A percentile compares a stretch with the other conserved stretches of the same genome.
Evolutionary conservation across 2,113 vertebrate species (phyloP).

Genomic region (Syngnathus floridae): DNA sequence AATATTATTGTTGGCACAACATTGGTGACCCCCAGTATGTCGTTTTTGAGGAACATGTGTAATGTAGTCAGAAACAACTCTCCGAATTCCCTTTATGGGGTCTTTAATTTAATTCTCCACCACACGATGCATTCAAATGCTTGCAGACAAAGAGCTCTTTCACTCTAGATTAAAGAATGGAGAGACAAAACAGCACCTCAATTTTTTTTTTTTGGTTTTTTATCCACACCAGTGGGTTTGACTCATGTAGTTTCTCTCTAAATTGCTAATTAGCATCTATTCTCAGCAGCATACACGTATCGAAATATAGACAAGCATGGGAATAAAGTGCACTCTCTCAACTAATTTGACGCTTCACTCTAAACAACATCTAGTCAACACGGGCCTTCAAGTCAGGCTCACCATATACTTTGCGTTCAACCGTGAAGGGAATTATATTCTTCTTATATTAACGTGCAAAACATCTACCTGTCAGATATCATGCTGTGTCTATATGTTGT

Average conservation of each 20-base stretch:
- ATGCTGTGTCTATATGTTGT: background rate
- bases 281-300: slow-evolving; percentile 30
- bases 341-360: background rate
- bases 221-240: slow-evolving; percentile 35
- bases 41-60: too few species aligned
- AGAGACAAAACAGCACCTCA: slow-evolving; percentile 29
- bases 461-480: background rate
- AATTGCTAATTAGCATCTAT: slow-evolving; percentile 55
- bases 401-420: background rate
- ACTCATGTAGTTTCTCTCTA: slow-evolving; percentile 31
- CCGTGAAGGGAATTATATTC: background rate
- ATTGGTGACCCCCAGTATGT: too few species aligned
- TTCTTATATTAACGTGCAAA: background rate
- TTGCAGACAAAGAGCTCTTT: slow-evolving; percentile 20
- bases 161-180: slow-evolving; percentile 19
- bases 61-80: too few species aligned
- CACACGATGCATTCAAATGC: slow-evolving; percentile 9
- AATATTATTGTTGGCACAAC: too few species aligned
- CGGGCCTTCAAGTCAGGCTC: background rate
- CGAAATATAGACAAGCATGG: slow-evolving; percentile 10
- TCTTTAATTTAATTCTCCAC: background rate
- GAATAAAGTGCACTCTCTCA: slow-evolving; percentile 8
- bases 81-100: too few species aligned
- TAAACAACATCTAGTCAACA: slow-evolving; percentile 1
- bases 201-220: slow-evolving; percentile 34